Base-by-base conservation (phyloP, 2,888 invertebrate species). In the Cataglyphis cursor region DNA sequence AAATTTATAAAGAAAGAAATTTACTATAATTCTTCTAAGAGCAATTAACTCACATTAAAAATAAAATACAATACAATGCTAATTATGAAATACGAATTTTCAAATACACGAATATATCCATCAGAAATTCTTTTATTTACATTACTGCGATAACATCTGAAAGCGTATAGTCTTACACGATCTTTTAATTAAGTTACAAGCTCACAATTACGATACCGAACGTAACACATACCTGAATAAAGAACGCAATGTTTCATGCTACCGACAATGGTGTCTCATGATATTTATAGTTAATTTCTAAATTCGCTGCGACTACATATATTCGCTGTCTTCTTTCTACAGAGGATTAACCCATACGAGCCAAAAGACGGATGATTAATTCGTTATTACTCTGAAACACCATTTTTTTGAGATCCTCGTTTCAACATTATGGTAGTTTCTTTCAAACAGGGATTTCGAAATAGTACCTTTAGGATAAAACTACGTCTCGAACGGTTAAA, bases 111-210 rank as follows among this genome's bases (percentile, higher is more conserved):
- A 68, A 64, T 70, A 48, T 48, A 18, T 91, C 83, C 88, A 82
- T 89, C 88, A 90, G 85, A 91, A 91, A 88, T 88, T 75, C 82
- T 85, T 91, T 92, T 92, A 91, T 92, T 92, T 92, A 87, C 90
- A 92, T 91, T 90, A 91, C 89, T 88, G 90, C 88, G 88, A 89
- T 89, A 92, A 92, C 90, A 92, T 91, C 86, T 90, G 83, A 85
- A 92, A 92, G 90, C 90, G 90, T 91, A 51, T 51, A 88, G 81
- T 88, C 84, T 90, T 90, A 89, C 84, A 87, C 84, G 81, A 84
- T 54, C 72, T 85, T 62, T 87, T 82, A 83, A 88, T 86, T 85
- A 87, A 85, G 84, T 89, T 89, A 90, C 90, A 90, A 90, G 90
- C 90, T 90, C 90, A 89, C 85, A 86, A 83, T 87, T 84, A 89